Conservation (phyloP, 2,888 invertebrate genomes). For the Muschampia plurimacula region DNA sequence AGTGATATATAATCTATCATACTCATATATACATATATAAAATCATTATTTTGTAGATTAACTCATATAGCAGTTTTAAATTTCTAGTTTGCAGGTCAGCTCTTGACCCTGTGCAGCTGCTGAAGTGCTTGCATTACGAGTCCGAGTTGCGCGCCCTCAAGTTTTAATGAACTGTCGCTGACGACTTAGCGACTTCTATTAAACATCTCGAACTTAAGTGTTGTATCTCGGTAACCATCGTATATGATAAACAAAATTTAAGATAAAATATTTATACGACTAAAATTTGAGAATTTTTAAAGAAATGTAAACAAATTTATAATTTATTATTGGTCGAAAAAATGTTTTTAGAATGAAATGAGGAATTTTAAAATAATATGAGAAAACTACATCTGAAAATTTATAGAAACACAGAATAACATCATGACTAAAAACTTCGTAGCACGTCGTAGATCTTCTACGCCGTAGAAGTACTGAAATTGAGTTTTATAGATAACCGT, state of each 20-base stretch:
- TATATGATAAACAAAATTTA: not conserved
- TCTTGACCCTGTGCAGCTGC: constrained; percentile 4
- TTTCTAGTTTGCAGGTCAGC: not conserved
- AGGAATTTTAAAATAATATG: not conserved
- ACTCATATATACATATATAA: too few species aligned
- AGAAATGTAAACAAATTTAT: too few species aligned
- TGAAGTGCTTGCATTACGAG: constrained; percentile 3
- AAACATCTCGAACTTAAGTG: not conserved
- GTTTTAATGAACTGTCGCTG: constrained; percentile 5
- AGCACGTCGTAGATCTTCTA: not conserved
- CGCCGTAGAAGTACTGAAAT: not conserved
- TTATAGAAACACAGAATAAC: not conserved
- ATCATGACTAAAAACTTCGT: not conserved
- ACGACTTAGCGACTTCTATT: not conserved
- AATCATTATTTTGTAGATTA: not conserved
- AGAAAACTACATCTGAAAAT: too few species aligned
- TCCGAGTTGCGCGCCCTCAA: constrained; percentile 1
- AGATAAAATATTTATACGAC: not conserved
- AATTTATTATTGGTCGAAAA: too few species aligned
- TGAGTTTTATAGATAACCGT: not conserved
- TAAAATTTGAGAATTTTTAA: too few species aligned
- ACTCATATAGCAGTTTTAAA: not conserved
- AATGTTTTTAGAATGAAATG: not conserved
- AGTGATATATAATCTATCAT: too few species aligned
- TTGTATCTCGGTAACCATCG: not conserved